Evolutionary conservation across 2,113 vertebrate genomes (phyloP).

Genomic region (Phycodurus eques): DNA sequence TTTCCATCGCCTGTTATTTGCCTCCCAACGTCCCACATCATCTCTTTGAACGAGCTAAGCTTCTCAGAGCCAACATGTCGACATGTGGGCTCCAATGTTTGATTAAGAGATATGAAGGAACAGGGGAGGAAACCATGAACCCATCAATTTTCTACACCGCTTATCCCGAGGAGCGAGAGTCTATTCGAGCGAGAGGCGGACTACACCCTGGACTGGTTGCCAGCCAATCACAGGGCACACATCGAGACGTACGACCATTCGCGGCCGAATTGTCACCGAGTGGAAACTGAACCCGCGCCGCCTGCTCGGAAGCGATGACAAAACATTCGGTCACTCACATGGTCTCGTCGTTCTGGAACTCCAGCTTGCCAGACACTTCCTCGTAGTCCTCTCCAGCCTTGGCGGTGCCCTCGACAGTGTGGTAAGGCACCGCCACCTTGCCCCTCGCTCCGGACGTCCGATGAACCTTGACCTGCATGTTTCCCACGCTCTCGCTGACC

Average conservation of each 20-base stretch:
- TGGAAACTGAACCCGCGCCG: no score
- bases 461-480: slow-evolving; percentile 81
- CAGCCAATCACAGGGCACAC: no score
- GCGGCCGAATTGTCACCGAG: no score
- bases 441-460: slow-evolving; percentile 81
- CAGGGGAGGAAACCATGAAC: neutral
- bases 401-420: slow-evolving; percentile 77
- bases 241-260: no score
- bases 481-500: slow-evolving; percentile 82
- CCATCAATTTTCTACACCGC: neutral
- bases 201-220: no score
- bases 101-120: slow-evolving; percentile 36
- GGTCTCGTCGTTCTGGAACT: slow-evolving; percentile 84
- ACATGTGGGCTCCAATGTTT: slow-evolving; percentile 41
- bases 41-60: slow-evolving; percentile 46
- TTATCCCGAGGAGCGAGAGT: neutral
- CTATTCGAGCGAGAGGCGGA: no score
- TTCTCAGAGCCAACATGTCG: slow-evolving; percentile 29
- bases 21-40: slow-evolving; percentile 58
- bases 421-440: slow-evolving; percentile 80
- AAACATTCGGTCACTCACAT: slow-evolving; percentile 69
- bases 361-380: slow-evolving; percentile 78
- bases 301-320: no score
- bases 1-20: slow-evolving; percentile 42
- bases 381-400: slow-evolving; percentile 82